Base-by-base conservation (phyloP, 2,113 vertebrate genomes). In the Poeciliopsis turrubarensis region DNA sequence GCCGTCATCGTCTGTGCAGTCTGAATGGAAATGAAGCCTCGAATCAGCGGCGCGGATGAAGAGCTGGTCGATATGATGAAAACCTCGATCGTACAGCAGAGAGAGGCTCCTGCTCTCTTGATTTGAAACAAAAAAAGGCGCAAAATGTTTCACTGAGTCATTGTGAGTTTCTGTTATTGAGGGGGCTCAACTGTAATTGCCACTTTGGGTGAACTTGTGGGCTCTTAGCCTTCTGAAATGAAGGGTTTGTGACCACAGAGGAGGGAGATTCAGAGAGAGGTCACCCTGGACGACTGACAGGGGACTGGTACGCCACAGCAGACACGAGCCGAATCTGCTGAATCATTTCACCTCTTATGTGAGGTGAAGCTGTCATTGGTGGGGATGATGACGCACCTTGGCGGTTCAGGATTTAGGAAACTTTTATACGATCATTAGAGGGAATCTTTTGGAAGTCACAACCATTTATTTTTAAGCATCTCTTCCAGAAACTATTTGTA, bases 281-380 rank as follows among this genome's bases (percentile, higher is more conserved):
- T 73, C 79, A 72, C 66, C 68, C 78, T 76, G 87, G 89, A 89
- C 82, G 65, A 65, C 70, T 77, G 83, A 82, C 60, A 70, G 70
- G 74, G 72, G 70, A 82, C 73, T n/a, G 73, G 47, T 70, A 41
- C 1, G 12, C 89, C 87, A 71, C 85, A 88, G 83, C 75, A 81
- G 89, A 79, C 77, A 27, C n/a, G 64, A 75, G 75, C 85, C 12
- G n/a, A 84, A 82, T 84, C 78, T 90, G 90, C 92, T 92, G 90
- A 91, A 77, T 92, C 90, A 92, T 72, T 83, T 82, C 77, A 70
- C 76, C 63, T 61, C 73, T 82, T 66, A 81, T 8, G 11, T 83
- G 77, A 83, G 75, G 75, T 80, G 86, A 70, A 72, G 81, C 64
- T 79, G 81, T 89, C 83, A 81, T 71, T 73, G 68, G 70, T 65